A percentile compares a stretch with the other conserved stretches of the same genome.
Conservation (phyloP, 2,888 invertebrate species). For the Leptinotarsa juncta region DNA sequence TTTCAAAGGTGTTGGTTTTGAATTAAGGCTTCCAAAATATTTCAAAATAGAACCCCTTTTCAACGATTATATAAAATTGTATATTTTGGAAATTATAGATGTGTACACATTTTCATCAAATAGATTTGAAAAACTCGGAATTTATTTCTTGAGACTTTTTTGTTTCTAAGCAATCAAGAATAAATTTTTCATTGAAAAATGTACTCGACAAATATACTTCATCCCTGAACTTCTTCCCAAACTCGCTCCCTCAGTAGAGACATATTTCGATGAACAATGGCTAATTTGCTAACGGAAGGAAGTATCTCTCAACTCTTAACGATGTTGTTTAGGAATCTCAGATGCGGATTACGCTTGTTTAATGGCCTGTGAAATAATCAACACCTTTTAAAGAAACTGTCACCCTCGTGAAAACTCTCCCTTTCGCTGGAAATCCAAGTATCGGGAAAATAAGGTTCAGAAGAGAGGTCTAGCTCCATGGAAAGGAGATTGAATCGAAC, state of each 20-base stretch:
- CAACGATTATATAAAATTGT: no score
- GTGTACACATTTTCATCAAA: no score
- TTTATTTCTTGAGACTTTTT: no score
- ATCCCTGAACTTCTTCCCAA: neutral
- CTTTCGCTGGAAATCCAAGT: neutral
- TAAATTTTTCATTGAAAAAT: neutral
- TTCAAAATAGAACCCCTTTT: no score
- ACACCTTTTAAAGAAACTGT: neutral
- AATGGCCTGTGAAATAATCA: conserved; percentile 14
- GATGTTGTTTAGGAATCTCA: conserved; percentile 15
- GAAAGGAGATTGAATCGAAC: no score
- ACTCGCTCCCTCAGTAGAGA: neutral
- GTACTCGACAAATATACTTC: neutral
- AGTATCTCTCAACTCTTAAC: conserved; percentile 16
- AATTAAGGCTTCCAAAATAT: no score
- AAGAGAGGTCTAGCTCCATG: neutral
- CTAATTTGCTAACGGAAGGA: conserved; percentile 9
- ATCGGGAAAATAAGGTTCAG: neutral
- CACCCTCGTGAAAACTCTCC: neutral
- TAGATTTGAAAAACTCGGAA: no score
- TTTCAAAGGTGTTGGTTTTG: no score
- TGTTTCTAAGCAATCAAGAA: no score
- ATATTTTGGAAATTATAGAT: no score
- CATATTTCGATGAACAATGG: neutral
- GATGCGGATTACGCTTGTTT: conserved; percentile 1